Conservation (phyloP, 2,888 invertebrate genomes). For the Chloroclystis v-ata region DNA sequence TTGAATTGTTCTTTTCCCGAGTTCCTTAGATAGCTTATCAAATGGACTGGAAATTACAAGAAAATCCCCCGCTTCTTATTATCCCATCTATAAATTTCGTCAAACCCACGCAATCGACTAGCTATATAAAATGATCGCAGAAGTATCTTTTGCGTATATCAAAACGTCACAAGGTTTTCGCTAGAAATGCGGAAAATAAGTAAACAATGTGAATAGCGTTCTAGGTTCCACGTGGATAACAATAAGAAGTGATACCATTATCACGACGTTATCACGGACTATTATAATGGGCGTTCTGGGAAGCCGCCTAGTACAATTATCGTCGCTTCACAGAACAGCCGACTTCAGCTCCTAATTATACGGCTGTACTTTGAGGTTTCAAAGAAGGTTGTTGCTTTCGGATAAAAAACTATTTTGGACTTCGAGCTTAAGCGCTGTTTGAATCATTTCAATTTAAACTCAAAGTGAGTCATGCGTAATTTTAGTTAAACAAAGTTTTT, state of each 20-base stretch:
- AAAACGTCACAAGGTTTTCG: constrained; percentile 24
- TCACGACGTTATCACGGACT: constrained; percentile 58
- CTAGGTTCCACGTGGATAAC: constrained; percentile 35
- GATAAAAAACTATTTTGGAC: constrained; percentile 23
- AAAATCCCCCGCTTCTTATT: constrained; percentile 14
- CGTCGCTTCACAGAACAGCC: constrained; percentile 58
- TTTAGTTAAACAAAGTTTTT: too few relatives aligned
- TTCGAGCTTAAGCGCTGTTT: background rate
- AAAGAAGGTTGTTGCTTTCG: constrained; percentile 26
- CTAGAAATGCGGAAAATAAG: constrained; percentile 30
- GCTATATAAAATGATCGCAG: too few relatives aligned
- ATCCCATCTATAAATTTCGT: constrained; percentile 14
- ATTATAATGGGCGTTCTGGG: constrained; percentile 57
- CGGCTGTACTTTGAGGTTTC: constrained; percentile 32
- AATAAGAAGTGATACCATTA: constrained; percentile 57
- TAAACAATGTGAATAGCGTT: constrained; percentile 31
- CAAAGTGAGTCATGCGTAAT: too few relatives aligned
- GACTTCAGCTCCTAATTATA: constrained; percentile 47
- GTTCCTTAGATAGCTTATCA: constrained; percentile 20
- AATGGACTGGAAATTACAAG: constrained; percentile 19
- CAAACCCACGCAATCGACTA: constrained; percentile 21
- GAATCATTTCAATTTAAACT: too few relatives aligned
- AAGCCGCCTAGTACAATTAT: constrained; percentile 61
- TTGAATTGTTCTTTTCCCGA: constrained; percentile 6
- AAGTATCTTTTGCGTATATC: constrained; percentile 13